phyloP scores from a whole-genome alignment of 2,888 invertebrate genomes.

The Drosophila anceps region DNA sequence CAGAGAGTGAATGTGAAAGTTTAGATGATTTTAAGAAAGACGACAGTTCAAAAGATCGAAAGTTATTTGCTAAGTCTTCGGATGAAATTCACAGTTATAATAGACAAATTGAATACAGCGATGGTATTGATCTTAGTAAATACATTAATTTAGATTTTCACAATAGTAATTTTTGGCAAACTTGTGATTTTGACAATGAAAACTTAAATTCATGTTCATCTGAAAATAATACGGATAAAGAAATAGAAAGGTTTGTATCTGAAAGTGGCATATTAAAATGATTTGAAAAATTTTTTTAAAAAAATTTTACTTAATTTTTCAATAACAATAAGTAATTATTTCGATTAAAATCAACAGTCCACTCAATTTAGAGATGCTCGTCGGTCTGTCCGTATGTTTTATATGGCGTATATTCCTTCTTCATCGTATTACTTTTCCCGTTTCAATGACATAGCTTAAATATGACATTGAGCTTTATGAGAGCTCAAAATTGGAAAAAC shows the following conservation, averaged over 20 bases:
- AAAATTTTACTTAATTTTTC: background rate
- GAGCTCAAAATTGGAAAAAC: background rate
- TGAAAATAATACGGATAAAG: conserved; percentile 78
- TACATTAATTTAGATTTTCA: conserved; percentile 74
- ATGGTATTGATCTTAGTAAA: conserved; percentile 72
- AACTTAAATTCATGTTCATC: conserved; percentile 44
- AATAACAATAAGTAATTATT: background rate
- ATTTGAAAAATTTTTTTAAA: background rate
- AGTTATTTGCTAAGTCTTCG: background rate
- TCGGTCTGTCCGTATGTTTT: background rate
- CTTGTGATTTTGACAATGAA: conserved; percentile 71
- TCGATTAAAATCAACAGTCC: background rate
- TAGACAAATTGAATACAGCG: conserved; percentile 59
- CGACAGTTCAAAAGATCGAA: background rate
- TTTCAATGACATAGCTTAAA: too few relatives aligned
- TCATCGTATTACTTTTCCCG: too few relatives aligned
- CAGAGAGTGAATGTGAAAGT: conserved; percentile 27
- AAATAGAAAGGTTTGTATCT: conserved; percentile 79
- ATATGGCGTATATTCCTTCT: too few relatives aligned
- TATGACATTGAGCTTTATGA: too few relatives aligned
- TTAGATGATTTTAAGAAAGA: background rate
- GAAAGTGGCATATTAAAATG: background rate
- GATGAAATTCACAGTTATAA: background rate
- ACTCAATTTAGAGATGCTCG: background rate
- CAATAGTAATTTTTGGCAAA: conserved; percentile 48